phyloP scores from a whole-genome alignment of 2,797 vertebrate species.

The Lophotriccus pileatus region DNA sequence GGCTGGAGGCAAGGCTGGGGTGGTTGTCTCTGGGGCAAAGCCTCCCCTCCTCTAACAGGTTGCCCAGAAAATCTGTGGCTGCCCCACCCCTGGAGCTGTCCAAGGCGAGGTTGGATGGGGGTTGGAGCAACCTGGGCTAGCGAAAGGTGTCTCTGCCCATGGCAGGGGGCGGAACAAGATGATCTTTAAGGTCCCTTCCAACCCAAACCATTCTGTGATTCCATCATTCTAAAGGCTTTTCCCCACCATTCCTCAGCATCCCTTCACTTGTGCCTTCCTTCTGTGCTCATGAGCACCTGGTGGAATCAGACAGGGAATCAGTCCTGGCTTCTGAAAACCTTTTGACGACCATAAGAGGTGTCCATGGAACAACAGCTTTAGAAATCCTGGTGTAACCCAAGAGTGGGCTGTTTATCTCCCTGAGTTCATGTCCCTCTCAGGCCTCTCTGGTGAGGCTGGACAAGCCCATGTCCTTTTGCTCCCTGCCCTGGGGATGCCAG shows the following conservation, averaged over 20 bases:
- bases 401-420: background rate
- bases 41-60: background rate
- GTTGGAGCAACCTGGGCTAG: background rate
- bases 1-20: background rate
- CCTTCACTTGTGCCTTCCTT: background rate
- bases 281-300: fast-evolving
- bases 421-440: background rate
- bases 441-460: background rate
- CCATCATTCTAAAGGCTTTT: background rate
- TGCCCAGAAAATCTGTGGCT: background rate
- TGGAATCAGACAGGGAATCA: background rate
- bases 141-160: background rate
- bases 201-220: background rate
- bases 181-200: background rate
- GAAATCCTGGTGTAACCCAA: background rate
- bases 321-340: background rate
- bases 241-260: background rate
- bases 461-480: background rate
- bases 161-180: background rate
- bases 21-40: background rate
- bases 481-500: background rate
- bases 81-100: background rate
- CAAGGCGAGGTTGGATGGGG: background rate
- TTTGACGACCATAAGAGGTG: background rate
- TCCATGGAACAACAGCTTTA: background rate